Conservation (phyloP, 2,888 invertebrate species). For the Hydriomena furcata region DNA sequence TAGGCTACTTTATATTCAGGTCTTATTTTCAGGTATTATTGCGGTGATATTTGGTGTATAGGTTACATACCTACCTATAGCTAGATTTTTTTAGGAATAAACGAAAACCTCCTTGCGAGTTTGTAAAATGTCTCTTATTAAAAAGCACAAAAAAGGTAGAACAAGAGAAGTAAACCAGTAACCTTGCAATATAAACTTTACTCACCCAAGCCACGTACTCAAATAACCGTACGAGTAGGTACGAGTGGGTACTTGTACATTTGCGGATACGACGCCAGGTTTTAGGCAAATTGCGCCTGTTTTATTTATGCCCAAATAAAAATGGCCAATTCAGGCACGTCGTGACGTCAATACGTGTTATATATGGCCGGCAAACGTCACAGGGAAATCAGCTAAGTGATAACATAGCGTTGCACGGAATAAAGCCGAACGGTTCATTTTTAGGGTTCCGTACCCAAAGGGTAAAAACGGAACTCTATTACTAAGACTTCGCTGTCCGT, state of each 20-base stretch:
- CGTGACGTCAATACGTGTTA: constrained; percentile 44
- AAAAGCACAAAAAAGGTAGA: background rate
- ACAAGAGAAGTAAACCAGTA: background rate
- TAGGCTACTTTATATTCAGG: too few relatives aligned
- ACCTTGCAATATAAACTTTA: constrained; percentile 20
- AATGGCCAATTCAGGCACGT: constrained; percentile 59
- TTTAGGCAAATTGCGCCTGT: constrained; percentile 75
- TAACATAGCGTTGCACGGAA: constrained; percentile 19
- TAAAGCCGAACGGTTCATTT: constrained; percentile 9
- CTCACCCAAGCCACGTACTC: constrained; percentile 35
- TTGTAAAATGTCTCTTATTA: background rate
- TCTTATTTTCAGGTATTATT: too few relatives aligned
- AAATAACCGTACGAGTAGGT: constrained; percentile 37
- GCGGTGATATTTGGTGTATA: too few relatives aligned
- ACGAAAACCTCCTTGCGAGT: too few relatives aligned
- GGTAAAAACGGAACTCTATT: too few relatives aligned
- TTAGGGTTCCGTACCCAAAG: background rate
- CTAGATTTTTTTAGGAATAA: too few relatives aligned
- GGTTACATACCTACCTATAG: too few relatives aligned
- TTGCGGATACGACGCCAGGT: constrained; percentile 47
- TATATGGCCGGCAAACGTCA: constrained; percentile 43
- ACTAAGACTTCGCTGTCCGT: too few relatives aligned
- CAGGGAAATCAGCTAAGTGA: constrained; percentile 47
- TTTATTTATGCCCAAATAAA: constrained; percentile 76
- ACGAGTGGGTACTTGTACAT: background rate